Base-by-base conservation (phyloP, 2,797 vertebrate species). In the Acanthurus tractus region DNA sequence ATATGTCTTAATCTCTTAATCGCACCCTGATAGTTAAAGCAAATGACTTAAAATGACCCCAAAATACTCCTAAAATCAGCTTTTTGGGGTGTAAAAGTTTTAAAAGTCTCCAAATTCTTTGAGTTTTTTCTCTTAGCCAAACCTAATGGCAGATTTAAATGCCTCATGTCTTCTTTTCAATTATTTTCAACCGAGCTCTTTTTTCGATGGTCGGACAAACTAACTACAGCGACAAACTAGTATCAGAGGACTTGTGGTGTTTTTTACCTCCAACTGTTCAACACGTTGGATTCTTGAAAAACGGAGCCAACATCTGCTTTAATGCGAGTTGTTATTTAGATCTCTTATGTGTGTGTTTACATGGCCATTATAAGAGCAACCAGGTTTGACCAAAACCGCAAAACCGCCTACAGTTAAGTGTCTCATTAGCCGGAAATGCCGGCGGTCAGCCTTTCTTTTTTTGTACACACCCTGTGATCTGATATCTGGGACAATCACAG, bases 341-440 rank as follows among this genome's bases (percentile, higher is more conserved):
- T 74, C 46, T 49, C 15, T 69, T 48, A 8, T 8, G 57, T 56
- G 46, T 44, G 56, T 71, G n/a, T 77, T 79, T 78, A 57, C 53
- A 59, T 52, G 40, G 63, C 53, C 46, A 45, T 83, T 81, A 74
- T 12, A 34, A 76, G 29, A 34, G 58, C 73, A 46, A n/a, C 55
- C 67, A 63, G 48, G 66, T 79, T 65, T 23, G 55, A 86, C 86
- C 71, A 75, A 82, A 82, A 71, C 62, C 11, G 48, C 66, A 34
- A 72, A 72, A 59, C 71, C 84, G 85, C 84, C 83, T 81, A 59
- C 82, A 68, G 86, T 86, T 89, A 84, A 83, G 64, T 74, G 74
- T 82, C 87, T 94, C 89, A 94, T 94, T 92, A 94, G 78, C 77
- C 56, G 63, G 56, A 86, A 89, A 92, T 74, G 86, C 72, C 79